phyloP scores from a whole-genome alignment of 2,113 vertebrate species.

The Hemibagrus wyckioides region DNA sequence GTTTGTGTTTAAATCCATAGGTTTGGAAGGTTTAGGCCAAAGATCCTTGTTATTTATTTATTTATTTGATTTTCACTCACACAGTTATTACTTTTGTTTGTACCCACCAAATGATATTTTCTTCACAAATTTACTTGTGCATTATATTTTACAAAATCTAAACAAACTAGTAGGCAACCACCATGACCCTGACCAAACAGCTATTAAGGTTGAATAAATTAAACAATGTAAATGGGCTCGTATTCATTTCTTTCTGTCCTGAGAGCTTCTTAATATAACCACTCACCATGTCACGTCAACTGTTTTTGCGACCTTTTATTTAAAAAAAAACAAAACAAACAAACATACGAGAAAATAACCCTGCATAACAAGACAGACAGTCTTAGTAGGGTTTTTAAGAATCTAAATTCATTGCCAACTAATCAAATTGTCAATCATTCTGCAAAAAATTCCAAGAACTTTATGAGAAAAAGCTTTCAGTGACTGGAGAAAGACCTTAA shows the following conservation, averaged over 20 bases:
- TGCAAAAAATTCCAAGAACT: background rate
- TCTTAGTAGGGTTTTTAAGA: background rate
- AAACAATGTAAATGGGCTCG: background rate
- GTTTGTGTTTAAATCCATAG: background rate
- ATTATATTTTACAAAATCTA: background rate
- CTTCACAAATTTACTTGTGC: background rate
- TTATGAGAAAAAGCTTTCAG: background rate
- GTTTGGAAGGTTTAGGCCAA: background rate
- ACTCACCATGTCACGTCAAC: background rate
- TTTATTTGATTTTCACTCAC: background rate
- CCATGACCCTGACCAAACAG: background rate
- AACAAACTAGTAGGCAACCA: background rate
- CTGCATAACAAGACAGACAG: background rate
- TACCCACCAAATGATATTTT: background rate
- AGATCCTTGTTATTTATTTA: background rate
- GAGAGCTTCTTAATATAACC: background rate
- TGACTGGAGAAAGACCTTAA: background rate
- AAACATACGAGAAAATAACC: background rate
- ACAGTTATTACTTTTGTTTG: background rate
- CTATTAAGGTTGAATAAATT: background rate
- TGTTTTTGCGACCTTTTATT: background rate
- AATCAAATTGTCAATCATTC: background rate
- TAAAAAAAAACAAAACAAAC: background rate
- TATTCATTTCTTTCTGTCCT: background rate
- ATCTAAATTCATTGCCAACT: background rate